Evolutionary conservation across 2,113 vertebrate species (phyloP).

Genomic region (Xenus cinereus): DNA sequence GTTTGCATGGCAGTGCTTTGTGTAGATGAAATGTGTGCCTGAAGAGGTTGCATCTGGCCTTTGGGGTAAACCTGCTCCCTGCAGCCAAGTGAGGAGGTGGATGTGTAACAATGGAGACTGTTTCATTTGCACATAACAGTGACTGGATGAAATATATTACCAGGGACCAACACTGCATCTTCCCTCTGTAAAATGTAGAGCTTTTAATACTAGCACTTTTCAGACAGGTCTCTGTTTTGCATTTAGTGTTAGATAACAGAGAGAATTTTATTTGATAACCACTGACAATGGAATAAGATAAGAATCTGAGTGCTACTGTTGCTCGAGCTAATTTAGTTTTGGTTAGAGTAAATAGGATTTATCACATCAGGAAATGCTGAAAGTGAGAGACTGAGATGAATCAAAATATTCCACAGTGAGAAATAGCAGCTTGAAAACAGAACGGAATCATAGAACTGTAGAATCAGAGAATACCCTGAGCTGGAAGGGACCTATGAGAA

Average conservation of each 20-base stretch:
- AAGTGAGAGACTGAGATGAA: not conserved
- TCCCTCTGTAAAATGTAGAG: not conserved
- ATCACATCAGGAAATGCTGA: not conserved
- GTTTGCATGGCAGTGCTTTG: not conserved
- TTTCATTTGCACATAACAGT: not conserved
- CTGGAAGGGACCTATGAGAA: not conserved
- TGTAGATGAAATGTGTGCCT: not conserved
- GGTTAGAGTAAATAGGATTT: not conserved
- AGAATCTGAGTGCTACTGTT: not conserved
- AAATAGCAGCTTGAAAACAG: not conserved
- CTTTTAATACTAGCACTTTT: not conserved
- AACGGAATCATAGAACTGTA: not conserved
- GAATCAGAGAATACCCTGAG: not conserved
- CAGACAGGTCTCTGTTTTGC: not conserved
- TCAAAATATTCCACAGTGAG: not conserved
- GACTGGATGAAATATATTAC: not conserved
- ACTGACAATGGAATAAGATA: not conserved
- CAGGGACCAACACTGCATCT: accelerated
- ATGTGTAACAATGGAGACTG: not conserved
- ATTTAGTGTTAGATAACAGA: not conserved
- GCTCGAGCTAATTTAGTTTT: not conserved
- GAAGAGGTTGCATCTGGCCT: not conserved
- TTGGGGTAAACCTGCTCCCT: not conserved
- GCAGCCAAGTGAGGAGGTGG: not conserved
- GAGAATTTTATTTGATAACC: not conserved